Evolutionary conservation across 2,888 invertebrate genomes (phyloP).

Genomic region (Trachelus stipa): DNA sequence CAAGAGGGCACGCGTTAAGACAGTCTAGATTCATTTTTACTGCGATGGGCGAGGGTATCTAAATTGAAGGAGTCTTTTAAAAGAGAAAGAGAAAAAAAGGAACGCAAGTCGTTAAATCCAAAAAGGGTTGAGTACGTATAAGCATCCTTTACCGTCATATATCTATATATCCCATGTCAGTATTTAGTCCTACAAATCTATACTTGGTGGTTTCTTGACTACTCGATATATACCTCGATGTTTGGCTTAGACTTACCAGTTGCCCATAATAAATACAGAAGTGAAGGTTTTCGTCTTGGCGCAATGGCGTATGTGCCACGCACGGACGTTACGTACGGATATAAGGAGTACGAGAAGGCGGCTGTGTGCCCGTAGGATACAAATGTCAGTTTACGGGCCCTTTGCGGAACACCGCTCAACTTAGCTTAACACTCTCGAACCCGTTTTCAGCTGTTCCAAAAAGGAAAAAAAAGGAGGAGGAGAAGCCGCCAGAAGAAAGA

Average conservation of each 20-base stretch:
- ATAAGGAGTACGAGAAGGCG: background rate
- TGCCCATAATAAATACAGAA: slow-evolving; percentile 40
- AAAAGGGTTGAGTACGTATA: too few relatives aligned
- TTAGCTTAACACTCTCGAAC: slow-evolving; percentile 16
- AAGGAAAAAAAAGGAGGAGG: slow-evolving; percentile 16
- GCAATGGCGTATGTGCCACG: background rate
- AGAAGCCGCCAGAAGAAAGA: background rate
- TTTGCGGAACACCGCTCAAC: slow-evolving; percentile 28
- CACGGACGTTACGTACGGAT: background rate
- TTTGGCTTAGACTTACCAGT: slow-evolving; percentile 33
- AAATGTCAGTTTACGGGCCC: slow-evolving; percentile 17
- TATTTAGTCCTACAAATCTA: too few relatives aligned
- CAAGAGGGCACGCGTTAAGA: too few relatives aligned
- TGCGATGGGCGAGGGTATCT: slow-evolving; percentile 8
- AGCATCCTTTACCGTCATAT: too few relatives aligned
- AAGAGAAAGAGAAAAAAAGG: background rate
- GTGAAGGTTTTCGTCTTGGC: slow-evolving; percentile 23
- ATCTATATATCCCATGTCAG: too few relatives aligned
- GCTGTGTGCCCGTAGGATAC: background rate
- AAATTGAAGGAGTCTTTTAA: slow-evolving; percentile 18
- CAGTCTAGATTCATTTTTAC: too few relatives aligned
- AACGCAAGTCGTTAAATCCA: too few relatives aligned
- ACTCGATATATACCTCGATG: background rate
- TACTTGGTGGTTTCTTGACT: too few relatives aligned
- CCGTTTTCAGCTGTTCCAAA: slow-evolving; percentile 32